phyloP scores from a whole-genome alignment of 1,140 invertebrate genomes.

The Coenobita brevimanus region DNA sequence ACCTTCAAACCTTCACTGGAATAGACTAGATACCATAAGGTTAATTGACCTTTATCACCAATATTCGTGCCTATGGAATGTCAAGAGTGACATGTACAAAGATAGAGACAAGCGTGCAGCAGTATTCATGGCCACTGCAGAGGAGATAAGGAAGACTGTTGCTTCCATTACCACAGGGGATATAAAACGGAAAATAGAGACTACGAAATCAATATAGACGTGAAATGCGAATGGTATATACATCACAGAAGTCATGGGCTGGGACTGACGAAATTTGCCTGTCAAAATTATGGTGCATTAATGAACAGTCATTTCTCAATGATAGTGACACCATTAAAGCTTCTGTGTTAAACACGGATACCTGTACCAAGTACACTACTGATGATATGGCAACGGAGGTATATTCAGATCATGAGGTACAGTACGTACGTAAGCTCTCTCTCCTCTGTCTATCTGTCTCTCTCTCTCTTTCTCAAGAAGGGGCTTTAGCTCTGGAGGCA shows the following conservation, averaged over 20 bases:
- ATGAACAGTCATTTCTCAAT: no score
- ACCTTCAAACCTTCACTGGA: slow-evolving; percentile 31
- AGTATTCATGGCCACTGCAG: background rate
- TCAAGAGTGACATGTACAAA: slow-evolving; percentile 13
- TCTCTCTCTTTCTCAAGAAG: no score
- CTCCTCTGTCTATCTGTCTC: no score
- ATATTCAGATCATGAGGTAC: no score
- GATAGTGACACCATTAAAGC: no score
- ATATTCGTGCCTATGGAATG: background rate
- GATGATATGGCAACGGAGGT: no score
- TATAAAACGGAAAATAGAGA: slow-evolving; percentile 13
- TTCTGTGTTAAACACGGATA: no score
- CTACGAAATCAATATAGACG: slow-evolving; percentile 7
- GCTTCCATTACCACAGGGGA: slow-evolving; percentile 26
- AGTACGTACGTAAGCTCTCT: no score
- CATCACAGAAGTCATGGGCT: background rate
- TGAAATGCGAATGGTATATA: slow-evolving; percentile 15
- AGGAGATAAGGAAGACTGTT: background rate
- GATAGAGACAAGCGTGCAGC: slow-evolving; percentile 20
- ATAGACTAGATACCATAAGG: slow-evolving; percentile 13
- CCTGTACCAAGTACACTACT: no score
- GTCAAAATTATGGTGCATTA: no score
- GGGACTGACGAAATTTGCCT: no score
- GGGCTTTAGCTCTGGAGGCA: no score
- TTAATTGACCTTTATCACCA: slow-evolving; percentile 22